Evolutionary conservation across 1,140 invertebrate species (phyloP).

Genomic region (Charaxes varanes): DNA sequence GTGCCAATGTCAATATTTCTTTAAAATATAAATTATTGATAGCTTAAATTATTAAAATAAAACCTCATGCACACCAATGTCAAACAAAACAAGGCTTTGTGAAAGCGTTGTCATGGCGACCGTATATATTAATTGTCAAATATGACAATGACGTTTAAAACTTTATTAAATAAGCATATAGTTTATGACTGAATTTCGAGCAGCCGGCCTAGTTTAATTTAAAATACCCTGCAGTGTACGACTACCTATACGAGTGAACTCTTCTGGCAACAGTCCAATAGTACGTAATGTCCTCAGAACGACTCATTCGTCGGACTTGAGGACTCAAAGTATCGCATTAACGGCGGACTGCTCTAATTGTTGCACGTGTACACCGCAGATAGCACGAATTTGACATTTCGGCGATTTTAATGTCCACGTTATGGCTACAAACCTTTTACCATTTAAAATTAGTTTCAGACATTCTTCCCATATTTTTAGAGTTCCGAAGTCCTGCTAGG

Average conservation of each 20-base stretch:
- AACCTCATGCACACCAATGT: no score
- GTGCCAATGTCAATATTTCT: no score
- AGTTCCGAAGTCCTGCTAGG: no score
- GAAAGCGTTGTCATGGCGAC: not conserved
- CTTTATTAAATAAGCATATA: no score
- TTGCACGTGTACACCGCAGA: constrained; percentile 16
- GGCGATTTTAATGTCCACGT: constrained; percentile 4
- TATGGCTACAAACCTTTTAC: no score
- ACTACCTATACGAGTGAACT: constrained; percentile 10
- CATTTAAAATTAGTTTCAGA: no score
- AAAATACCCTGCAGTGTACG: constrained; percentile 6
- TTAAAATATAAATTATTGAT: no score
- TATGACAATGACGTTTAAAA: no score
- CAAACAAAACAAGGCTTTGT: no score
- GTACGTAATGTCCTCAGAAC: constrained; percentile 12
- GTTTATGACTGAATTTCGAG: not conserved
- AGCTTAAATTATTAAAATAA: no score
- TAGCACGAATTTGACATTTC: constrained; percentile 15
- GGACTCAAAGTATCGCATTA: constrained; percentile 16
- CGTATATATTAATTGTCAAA: no score
- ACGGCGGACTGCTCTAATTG: constrained; percentile 10
- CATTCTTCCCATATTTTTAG: no score
- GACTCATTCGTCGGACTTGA: constrained; percentile 20
- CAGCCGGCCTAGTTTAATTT: not conserved
- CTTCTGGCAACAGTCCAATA: constrained; percentile 16